A percentile compares a stretch with the other conserved stretches of the same genome.
Conservation (phyloP, 37 sponge, comb jelly and placozoan genomes). For the Oopsacas minuta region DNA sequence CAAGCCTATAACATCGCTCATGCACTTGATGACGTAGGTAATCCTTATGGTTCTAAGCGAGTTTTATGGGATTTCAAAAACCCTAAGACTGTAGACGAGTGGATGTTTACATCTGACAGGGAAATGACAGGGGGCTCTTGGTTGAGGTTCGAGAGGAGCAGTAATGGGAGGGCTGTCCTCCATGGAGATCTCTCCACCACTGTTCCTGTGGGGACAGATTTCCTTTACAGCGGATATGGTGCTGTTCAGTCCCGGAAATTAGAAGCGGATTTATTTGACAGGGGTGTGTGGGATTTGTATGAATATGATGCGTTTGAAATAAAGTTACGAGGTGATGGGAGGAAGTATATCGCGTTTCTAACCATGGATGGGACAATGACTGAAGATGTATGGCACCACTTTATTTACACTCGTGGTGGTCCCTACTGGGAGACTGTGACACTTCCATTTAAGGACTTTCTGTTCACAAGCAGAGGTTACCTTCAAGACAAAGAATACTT, state of each 20-base stretch:
- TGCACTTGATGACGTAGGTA: background rate
- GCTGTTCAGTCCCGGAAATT: slow-evolving; percentile 35
- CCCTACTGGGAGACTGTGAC: slow-evolving; percentile 74
- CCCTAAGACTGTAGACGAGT: slow-evolving; percentile 26
- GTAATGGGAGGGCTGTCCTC: slow-evolving; percentile 45
- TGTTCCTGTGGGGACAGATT: slow-evolving; percentile 21
- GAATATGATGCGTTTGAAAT: slow-evolving; percentile 70
- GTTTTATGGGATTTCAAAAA: slow-evolving; percentile 61
- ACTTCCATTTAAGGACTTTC: slow-evolving; percentile 62
- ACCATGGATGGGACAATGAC: slow-evolving; percentile 28
- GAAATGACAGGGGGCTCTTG: slow-evolving; percentile 45
- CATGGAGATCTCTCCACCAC: slow-evolving; percentile 45
- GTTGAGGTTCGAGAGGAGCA: slow-evolving; percentile 33
- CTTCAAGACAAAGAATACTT: slow-evolving; percentile 50
- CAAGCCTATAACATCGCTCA: background rate
- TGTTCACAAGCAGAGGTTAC: slow-evolving; percentile 73
- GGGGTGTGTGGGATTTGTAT: slow-evolving; percentile 37
- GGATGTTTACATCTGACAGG: slow-evolving; percentile 59
- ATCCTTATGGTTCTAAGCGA: background rate
- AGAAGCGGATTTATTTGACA: slow-evolving; percentile 31
- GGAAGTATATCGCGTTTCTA: slow-evolving; percentile 53
- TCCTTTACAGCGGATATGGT: slow-evolving; percentile 53
- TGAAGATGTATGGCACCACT: slow-evolving; percentile 73
- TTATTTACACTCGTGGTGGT: slow-evolving; percentile 80
- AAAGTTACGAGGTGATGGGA: slow-evolving; percentile 66